Evolutionary conservation across 2,113 vertebrate genomes (phyloP).

Genomic region (Pygoscelis antarcticus): DNA sequence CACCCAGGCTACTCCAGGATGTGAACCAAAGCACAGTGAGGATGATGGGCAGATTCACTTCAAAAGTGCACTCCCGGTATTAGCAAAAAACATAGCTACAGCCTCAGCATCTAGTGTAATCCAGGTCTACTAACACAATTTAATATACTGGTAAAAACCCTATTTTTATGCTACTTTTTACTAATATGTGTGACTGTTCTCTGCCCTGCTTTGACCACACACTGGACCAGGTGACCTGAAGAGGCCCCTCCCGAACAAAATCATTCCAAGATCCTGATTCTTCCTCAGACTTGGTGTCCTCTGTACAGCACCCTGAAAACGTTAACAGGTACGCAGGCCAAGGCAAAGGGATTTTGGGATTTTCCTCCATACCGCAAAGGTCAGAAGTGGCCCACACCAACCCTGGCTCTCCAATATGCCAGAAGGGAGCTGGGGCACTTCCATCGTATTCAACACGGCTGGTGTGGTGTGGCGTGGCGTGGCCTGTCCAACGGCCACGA

Average conservation of each 20-base stretch:
- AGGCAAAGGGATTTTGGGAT: accelerated
- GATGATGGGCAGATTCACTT: not conserved
- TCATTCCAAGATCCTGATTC: not conserved
- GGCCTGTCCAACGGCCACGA: accelerated
- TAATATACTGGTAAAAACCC: not conserved
- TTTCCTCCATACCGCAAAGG: not conserved
- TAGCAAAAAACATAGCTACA: too few relatives aligned
- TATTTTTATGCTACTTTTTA: not conserved
- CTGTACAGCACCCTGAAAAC: too few relatives aligned
- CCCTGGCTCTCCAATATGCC: not conserved
- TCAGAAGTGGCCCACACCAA: not conserved
- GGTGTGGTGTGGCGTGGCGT: accelerated
- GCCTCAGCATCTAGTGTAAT: not conserved
- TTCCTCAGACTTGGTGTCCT: not conserved
- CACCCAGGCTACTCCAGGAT: too few relatives aligned
- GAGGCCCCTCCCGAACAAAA: not conserved
- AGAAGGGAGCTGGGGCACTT: not conserved
- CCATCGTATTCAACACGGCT: accelerated
- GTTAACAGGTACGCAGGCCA: too few relatives aligned
- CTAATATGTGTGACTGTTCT: not conserved
- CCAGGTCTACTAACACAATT: not conserved
- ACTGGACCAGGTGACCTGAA: not conserved
- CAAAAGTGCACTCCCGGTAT: accelerated
- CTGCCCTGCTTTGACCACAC: not conserved
- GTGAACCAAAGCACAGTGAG: not conserved